phyloP scores from a whole-genome alignment of 1,140 invertebrate genomes.

The Panulirus ornatus region DNA sequence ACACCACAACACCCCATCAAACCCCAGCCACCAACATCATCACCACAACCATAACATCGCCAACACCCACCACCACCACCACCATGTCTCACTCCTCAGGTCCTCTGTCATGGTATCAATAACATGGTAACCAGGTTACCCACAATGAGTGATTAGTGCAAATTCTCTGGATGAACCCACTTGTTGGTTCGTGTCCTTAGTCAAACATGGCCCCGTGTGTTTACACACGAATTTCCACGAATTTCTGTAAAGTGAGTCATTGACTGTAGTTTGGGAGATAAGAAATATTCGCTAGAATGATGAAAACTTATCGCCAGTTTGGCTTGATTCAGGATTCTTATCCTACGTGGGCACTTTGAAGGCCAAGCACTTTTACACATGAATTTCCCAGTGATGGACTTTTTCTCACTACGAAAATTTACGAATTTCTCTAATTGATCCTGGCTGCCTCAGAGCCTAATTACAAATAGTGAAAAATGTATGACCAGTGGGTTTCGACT shows the following conservation, averaged over 20 bases:
- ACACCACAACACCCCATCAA: background rate
- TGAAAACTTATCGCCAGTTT: no score
- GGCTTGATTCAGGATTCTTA: no score
- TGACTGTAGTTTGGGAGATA: background rate
- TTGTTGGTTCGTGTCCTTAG: background rate
- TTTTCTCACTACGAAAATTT: no score
- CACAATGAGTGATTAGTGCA: background rate
- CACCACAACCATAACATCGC: constrained; percentile 10
- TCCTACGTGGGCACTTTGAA: no score
- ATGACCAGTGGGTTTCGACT: no score
- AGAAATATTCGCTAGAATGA: no score
- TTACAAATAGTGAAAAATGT: no score
- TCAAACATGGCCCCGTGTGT: background rate
- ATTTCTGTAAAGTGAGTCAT: background rate
- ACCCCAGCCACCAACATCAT: background rate
- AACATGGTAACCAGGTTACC: background rate
- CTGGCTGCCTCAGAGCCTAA: no score
- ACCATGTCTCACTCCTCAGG: background rate
- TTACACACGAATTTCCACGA: background rate
- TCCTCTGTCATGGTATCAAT: background rate
- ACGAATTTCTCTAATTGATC: no score
- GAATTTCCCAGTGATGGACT: no score
- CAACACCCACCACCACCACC: constrained; percentile 3
- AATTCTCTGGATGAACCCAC: background rate
- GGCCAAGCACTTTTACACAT: no score